Percentiles rank a stretch among this genome's conserved stretches.
Conservation (phyloP, 2,888 invertebrate genomes). For the Troides helena region DNA sequence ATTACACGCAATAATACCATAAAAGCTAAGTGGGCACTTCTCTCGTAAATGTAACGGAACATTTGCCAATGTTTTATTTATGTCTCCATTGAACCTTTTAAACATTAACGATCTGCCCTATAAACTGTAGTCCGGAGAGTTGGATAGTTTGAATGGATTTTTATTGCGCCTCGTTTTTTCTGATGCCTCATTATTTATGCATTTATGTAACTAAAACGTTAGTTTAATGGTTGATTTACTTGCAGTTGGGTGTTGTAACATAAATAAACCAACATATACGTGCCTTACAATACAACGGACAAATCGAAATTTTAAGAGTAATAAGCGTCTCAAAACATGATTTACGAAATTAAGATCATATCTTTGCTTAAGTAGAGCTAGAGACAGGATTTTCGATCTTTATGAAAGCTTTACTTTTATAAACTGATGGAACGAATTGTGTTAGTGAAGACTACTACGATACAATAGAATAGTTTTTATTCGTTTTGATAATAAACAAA, state of each 20-base stretch:
- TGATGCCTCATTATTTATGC: slow-evolving; percentile 20
- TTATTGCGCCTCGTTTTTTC: slow-evolving; percentile 8
- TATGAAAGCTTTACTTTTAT: too few species aligned
- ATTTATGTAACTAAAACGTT: background rate
- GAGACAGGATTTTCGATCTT: too few species aligned
- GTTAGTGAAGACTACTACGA: too few species aligned
- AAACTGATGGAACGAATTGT: too few species aligned
- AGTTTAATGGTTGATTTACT: background rate
- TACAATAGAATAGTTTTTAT: too few species aligned
- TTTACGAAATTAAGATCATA: too few species aligned
- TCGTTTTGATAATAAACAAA: too few species aligned
- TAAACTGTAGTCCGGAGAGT: slow-evolving; percentile 30
- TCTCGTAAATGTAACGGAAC: slow-evolving; percentile 42
- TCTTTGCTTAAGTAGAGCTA: too few species aligned
- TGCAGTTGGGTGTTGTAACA: background rate
- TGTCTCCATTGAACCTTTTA: slow-evolving; percentile 37
- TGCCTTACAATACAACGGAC: background rate
- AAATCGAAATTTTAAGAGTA: too few species aligned
- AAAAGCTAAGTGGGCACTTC: slow-evolving; percentile 38
- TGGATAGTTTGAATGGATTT: slow-evolving; percentile 30
- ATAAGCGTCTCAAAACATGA: too few species aligned
- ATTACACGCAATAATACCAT: slow-evolving; percentile 39
- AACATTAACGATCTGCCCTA: slow-evolving; percentile 29
- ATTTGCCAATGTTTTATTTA: slow-evolving; percentile 40
- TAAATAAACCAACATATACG: background rate